Conservation (phyloP, 2,113 vertebrate species). For the Ptilonorhynchus violaceus region DNA sequence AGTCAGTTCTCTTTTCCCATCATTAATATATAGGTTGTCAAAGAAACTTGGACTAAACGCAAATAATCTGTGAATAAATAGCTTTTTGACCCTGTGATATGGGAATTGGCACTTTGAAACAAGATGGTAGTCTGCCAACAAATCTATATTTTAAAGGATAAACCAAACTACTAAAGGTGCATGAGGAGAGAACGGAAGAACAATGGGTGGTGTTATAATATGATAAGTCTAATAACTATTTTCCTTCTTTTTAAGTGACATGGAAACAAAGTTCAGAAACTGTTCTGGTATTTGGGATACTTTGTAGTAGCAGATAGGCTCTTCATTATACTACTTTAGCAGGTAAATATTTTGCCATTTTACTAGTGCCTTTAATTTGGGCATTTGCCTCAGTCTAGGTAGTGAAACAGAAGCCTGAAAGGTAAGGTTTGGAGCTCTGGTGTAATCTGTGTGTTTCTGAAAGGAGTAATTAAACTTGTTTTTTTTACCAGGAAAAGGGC, state of each 20-base stretch:
- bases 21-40: background rate
- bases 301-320: background rate
- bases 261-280: background rate
- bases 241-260: background rate
- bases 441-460: background rate
- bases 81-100: background rate
- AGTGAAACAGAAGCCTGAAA: background rate
- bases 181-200: background rate
- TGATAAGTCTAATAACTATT: background rate
- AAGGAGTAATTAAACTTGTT: background rate
- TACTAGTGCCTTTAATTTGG: background rate
- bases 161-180: background rate
- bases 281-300: background rate
- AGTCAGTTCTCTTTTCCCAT: background rate
- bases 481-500: background rate
- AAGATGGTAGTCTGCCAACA: rapidly evolving
- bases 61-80: background rate
- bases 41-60: background rate
- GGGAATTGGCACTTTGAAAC: background rate
- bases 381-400: background rate
- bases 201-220: background rate
- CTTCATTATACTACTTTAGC: background rate
- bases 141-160: background rate
- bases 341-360: background rate
- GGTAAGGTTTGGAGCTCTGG: background rate